phyloP scores from a whole-genome alignment of 2,888 invertebrate genomes.

The Terebella lapidaria region DNA sequence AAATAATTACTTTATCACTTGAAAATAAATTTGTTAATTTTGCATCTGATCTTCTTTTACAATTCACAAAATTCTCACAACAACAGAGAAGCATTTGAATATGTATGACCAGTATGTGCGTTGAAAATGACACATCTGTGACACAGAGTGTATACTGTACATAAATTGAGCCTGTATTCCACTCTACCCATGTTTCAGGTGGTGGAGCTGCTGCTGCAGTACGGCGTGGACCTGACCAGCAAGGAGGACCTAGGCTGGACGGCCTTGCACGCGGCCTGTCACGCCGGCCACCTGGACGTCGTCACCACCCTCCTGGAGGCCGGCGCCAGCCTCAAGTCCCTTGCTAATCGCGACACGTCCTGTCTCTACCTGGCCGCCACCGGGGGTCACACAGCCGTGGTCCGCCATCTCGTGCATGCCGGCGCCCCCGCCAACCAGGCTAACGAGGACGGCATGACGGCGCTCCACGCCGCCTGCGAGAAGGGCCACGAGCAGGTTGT shows the following conservation, averaged over 20 bases:
- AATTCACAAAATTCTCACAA: too few relatives aligned
- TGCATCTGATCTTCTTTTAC: too few relatives aligned
- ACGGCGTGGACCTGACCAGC: conserved; percentile 10
- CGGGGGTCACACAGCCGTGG: conserved; percentile 9
- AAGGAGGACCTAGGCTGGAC: conserved; percentile 16
- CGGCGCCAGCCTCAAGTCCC: conserved; percentile 11
- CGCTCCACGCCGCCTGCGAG: conserved; percentile 19
- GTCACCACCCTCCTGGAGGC: conserved; percentile 15
- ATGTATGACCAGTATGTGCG: too few relatives aligned
- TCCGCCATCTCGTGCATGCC: neutral
- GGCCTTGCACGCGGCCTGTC: conserved; percentile 17
- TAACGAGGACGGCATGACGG: conserved; percentile 12
- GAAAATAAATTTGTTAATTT: too few relatives aligned
- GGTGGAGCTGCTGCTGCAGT: conserved; percentile 20
- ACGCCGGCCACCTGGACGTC: conserved; percentile 15
- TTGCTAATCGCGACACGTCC: conserved; percentile 10
- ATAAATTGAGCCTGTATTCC: too few relatives aligned
- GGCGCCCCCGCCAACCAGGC: conserved; percentile 14
- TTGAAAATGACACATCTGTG: too few relatives aligned
- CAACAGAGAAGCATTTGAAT: too few relatives aligned
- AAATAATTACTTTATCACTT: too few relatives aligned
- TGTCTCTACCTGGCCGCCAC: conserved; percentile 15
- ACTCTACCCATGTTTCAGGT: conserved; percentile 11
- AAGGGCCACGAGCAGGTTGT: conserved; percentile 4
- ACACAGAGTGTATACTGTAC: too few relatives aligned